These are phyloP conservation scores for Trissolcus basalis DNA, from an alignment of 1,140 invertebrate species.

Conservation along the genomic window DNA sequence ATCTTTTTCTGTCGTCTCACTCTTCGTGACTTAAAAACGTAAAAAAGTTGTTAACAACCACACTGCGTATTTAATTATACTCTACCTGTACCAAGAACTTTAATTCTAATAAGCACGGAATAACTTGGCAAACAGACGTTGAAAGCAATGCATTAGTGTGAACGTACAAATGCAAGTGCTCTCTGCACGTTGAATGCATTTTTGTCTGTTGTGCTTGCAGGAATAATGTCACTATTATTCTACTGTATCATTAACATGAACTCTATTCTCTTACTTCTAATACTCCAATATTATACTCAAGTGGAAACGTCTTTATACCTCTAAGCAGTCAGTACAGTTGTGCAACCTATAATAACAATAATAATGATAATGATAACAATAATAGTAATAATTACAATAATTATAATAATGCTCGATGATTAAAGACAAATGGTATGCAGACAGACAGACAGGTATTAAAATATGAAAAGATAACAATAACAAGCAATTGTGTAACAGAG, in stretches of 20 bases:
- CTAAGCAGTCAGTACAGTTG: no score
- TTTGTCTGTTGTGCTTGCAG: constrained; percentile 13
- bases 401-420: constrained; percentile 11
- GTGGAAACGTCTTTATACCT: constrained; percentile 27
- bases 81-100: constrained; percentile 4
- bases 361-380: no score
- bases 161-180: constrained; percentile 25
- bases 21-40: constrained; percentile 1
- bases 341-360: no score
- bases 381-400: constrained; percentile 14
- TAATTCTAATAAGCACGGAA: constrained; percentile 37
- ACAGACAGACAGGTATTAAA: neutral
- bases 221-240: constrained; percentile 47
- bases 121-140: constrained; percentile 25
- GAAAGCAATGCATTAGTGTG: constrained; percentile 31
- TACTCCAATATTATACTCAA: constrained; percentile 12
- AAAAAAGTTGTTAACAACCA: constrained; percentile 21
- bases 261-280: constrained; percentile 33
- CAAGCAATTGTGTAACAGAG: neutral
- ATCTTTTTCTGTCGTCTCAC: neutral
- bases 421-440: neutral
- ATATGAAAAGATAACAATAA: no score
- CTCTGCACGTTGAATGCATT: constrained; percentile 17
- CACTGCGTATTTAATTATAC: constrained; percentile 26
- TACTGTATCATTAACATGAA: constrained; percentile 39